phyloP scores from a whole-genome alignment of 2,113 vertebrate genomes.

The Onychorhynchus coronatus region DNA sequence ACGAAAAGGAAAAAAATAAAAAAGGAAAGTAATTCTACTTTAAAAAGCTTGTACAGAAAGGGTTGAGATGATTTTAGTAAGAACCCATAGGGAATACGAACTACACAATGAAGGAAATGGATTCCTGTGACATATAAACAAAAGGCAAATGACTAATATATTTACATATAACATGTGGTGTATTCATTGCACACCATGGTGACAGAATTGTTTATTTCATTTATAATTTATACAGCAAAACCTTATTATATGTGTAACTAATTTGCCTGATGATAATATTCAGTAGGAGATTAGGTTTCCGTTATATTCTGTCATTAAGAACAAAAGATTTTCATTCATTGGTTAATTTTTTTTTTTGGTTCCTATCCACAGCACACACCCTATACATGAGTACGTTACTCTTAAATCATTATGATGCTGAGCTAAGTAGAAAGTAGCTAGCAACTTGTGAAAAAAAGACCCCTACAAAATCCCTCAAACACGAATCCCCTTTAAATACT shows the following conservation, averaged over 20 bases:
- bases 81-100: slow-evolving; percentile 67
- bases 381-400: neutral
- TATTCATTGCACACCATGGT: slow-evolving; percentile 76
- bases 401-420: neutral
- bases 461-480: neutral
- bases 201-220: slow-evolving; percentile 82
- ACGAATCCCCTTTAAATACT: neutral
- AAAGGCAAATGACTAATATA: slow-evolving; percentile 82
- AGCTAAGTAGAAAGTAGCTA: slow-evolving; percentile 8
- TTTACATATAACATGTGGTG: slow-evolving; percentile 82
- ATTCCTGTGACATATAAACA: slow-evolving; percentile 78
- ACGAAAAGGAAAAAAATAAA: slow-evolving; percentile 12
- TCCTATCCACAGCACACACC: neutral
- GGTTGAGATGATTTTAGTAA: slow-evolving; percentile 65
- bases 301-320: slow-evolving; percentile 75
- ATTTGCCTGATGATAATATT: slow-evolving; percentile 79
- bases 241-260: slow-evolving; percentile 83
- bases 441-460: neutral
- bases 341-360: slow-evolving; percentile 46
- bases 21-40: slow-evolving; percentile 59
- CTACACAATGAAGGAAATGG: slow-evolving; percentile 73
- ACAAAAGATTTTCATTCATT: slow-evolving; percentile 68
- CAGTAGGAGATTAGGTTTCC: slow-evolving; percentile 69
- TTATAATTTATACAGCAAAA: slow-evolving; percentile 82
- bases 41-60: slow-evolving; percentile 64